Evolutionary conservation across 1,140 invertebrate species (phyloP).

Genomic region (Melitaea cinxia): DNA sequence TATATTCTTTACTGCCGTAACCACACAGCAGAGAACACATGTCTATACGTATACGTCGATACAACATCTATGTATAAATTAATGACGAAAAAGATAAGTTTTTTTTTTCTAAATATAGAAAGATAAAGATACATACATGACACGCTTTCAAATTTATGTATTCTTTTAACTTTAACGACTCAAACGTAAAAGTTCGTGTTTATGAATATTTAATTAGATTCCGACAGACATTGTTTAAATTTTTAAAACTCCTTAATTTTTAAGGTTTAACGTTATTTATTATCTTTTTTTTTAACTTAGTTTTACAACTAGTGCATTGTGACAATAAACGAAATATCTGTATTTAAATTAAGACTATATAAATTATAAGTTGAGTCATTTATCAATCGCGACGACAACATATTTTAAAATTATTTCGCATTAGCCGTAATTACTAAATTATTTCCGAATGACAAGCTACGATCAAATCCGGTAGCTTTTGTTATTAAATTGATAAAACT

Average conservation of each 20-base stretch:
- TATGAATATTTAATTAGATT: constrained; percentile 17
- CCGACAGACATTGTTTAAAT: background rate
- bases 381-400: constrained; percentile 4
- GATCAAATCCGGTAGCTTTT: constrained; percentile 29
- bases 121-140: background rate
- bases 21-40: no score
- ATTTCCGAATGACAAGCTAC: constrained; percentile 1
- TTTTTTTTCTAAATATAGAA: background rate
- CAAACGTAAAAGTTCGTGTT: constrained; percentile 9
- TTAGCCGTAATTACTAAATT: constrained; percentile 3
- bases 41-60: no score
- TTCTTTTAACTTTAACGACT: constrained; percentile 4
- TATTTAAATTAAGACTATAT: background rate
- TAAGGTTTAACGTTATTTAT: background rate
- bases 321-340: background rate
- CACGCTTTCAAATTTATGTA: background rate
- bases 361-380: background rate
- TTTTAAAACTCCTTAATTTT: background rate
- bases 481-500: constrained; percentile 31
- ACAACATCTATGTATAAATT: background rate
- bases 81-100: background rate
- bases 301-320: background rate
- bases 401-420: constrained; percentile 1
- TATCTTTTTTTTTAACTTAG: background rate
- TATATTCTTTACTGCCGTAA: no score